These are phyloP conservation scores for Nephrotoma appendiculata DNA, from an alignment of 2,888 invertebrate genomes.

Conservation along the genomic window DNA sequence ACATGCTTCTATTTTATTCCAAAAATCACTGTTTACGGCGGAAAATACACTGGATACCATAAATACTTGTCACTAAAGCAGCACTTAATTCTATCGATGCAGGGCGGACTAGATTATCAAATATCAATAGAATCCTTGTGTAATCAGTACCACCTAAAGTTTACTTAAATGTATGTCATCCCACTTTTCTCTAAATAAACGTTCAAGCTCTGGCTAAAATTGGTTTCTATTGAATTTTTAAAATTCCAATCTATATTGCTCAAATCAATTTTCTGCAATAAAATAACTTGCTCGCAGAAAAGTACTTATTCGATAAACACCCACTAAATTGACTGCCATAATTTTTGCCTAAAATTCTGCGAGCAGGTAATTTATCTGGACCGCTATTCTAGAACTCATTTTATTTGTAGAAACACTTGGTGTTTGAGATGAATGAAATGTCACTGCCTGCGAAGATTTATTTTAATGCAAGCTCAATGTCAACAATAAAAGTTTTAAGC, in stretches of 20 bases:
- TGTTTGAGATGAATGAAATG: no score
- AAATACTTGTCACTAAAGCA: slow-evolving; percentile 72
- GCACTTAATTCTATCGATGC: slow-evolving; percentile 55
- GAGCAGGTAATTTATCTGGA: no score
- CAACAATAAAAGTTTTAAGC: no score
- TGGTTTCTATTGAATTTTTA: slow-evolving; percentile 32
- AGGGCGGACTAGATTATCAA: slow-evolving; percentile 25
- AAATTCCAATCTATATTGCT: slow-evolving; percentile 12
- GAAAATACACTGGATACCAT: slow-evolving; percentile 34
- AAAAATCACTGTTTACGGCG: slow-evolving; percentile 28
- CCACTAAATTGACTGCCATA: no score
- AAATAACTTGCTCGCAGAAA: no score
- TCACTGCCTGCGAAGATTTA: no score
- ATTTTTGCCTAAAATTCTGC: no score
- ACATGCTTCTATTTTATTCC: slow-evolving; percentile 27
- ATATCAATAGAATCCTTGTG: slow-evolving; percentile 28
- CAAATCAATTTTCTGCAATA: no score
- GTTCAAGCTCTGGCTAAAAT: slow-evolving; percentile 38
- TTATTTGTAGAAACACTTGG: no score
- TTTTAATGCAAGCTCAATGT: no score
- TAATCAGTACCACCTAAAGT: slow-evolving; percentile 24
- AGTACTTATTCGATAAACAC: no score
- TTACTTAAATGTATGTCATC: slow-evolving; percentile 27
- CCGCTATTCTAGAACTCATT: no score
- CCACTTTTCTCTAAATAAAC: slow-evolving; percentile 30